Conservation (phyloP, 2,113 vertebrate genomes). For the Nerophis ophidion region DNA sequence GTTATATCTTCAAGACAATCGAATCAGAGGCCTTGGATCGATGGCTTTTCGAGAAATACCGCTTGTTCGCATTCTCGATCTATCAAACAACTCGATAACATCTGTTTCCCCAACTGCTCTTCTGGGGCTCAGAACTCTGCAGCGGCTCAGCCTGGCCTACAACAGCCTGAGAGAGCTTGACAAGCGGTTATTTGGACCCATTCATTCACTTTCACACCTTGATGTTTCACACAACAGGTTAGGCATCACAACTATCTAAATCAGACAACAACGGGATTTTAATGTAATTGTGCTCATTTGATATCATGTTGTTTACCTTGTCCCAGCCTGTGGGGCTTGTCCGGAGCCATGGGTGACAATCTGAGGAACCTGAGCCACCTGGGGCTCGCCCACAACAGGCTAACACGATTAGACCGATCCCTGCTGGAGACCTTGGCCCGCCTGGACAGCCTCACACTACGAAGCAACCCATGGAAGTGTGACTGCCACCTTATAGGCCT, state of each 20-base stretch:
- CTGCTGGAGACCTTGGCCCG: constrained; percentile 82
- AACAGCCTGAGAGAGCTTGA: constrained; percentile 85
- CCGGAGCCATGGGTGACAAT: constrained; percentile 75
- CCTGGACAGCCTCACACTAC: constrained; percentile 79
- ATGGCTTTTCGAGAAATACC: constrained; percentile 79
- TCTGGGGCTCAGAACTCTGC: constrained; percentile 76
- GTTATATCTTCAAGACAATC: constrained; percentile 86
- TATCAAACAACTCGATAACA: constrained; percentile 90
- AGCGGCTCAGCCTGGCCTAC: constrained; percentile 81
- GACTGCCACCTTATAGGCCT: constrained; percentile 86
- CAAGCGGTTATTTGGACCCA: constrained; percentile 78
- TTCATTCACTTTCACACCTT: constrained; percentile 80
- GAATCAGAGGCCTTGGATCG: constrained; percentile 78
- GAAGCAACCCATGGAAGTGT: constrained; percentile 90
- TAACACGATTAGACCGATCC: constrained; percentile 79
- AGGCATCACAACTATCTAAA: not conserved
- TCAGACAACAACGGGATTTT: not conserved
- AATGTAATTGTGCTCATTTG: not conserved
- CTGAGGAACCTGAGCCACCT: constrained; percentile 84
- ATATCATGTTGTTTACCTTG: not conserved
- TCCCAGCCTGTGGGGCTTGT: constrained; percentile 74
- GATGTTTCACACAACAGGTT: constrained; percentile 87
- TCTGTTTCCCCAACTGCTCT: constrained; percentile 77
- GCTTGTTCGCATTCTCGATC: constrained; percentile 78
- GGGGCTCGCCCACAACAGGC: constrained; percentile 80